Conservation (phyloP, 2,113 vertebrate species). For the Jaculus jaculus region DNA sequence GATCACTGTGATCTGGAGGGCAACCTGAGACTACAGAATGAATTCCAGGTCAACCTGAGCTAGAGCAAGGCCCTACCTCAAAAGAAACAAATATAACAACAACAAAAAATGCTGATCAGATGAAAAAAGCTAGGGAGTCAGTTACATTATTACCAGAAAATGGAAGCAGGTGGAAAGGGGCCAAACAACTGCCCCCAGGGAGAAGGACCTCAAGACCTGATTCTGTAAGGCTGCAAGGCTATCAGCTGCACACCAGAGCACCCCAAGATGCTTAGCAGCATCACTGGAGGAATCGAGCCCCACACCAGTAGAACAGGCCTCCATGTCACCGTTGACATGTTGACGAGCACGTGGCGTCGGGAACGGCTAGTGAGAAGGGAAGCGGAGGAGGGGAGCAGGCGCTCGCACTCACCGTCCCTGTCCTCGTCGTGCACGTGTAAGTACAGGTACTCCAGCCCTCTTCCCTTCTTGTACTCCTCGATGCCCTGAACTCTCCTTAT, state of each 20-base stretch:
- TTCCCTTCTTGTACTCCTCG: conserved; percentile 98
- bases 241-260: background rate
- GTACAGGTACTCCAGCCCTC: conserved; percentile 98
- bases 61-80: too few relatives aligned
- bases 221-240: background rate
- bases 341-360: background rate
- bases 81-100: too few relatives aligned
- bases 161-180: background rate
- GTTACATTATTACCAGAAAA: conserved; percentile 37
- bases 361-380: background rate
- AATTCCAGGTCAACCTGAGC: too few relatives aligned
- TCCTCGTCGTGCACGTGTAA: conserved; percentile 98
- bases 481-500: conserved; percentile 96
- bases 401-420: conserved; percentile 92
- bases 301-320: background rate
- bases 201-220: conserved; percentile 18
- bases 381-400: background rate
- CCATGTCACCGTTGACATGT: background rate
- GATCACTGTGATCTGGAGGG: too few relatives aligned
- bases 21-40: too few relatives aligned
- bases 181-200: background rate
- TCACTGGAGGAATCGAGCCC: background rate
- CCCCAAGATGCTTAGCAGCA: background rate
- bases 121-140: background rate
- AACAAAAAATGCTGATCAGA: background rate